Evolutionary conservation across 1,140 invertebrate species (phyloP).

Genomic region (Pollicipes pollicipes): DNA sequence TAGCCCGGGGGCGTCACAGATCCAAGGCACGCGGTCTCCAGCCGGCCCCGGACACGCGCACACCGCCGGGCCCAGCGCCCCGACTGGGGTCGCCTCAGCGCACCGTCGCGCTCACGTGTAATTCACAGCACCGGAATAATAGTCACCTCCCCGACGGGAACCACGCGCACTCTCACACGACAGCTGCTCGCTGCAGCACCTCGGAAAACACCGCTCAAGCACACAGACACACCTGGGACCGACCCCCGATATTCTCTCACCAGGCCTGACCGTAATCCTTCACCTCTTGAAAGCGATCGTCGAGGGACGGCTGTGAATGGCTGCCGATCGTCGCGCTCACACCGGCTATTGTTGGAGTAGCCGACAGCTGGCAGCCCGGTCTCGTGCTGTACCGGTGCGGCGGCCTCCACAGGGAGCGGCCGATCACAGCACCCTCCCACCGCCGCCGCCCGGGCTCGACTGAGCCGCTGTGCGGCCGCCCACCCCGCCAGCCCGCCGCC

Average conservation of each 20-base stretch:
- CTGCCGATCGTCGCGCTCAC: neutral
- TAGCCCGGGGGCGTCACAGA: too few species aligned
- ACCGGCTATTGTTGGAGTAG: neutral
- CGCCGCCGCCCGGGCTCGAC: neutral
- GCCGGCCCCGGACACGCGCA: neutral
- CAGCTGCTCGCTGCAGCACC: neutral
- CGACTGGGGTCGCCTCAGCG: neutral
- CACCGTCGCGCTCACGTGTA: neutral
- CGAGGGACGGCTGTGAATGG: neutral
- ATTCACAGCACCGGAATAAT: neutral
- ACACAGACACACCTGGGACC: neutral
- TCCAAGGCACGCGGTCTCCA: neutral
- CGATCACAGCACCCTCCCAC: too few species aligned
- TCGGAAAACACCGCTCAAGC: neutral
- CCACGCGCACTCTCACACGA: constrained; percentile 13
- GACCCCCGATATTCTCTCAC: neutral
- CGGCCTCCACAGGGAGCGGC: neutral
- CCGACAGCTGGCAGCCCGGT: too few species aligned
- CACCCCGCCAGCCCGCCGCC: too few species aligned
- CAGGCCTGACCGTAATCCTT: neutral
- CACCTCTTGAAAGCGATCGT: neutral
- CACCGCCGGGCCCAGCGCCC: neutral
- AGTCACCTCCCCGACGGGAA: too few species aligned
- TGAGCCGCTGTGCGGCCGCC: neutral
- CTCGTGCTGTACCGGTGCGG: too few species aligned